These are phyloP conservation scores for Tachysurus fulvidraco DNA, from an alignment of 2,113 vertebrate genomes.

Conservation along the genomic window DNA sequence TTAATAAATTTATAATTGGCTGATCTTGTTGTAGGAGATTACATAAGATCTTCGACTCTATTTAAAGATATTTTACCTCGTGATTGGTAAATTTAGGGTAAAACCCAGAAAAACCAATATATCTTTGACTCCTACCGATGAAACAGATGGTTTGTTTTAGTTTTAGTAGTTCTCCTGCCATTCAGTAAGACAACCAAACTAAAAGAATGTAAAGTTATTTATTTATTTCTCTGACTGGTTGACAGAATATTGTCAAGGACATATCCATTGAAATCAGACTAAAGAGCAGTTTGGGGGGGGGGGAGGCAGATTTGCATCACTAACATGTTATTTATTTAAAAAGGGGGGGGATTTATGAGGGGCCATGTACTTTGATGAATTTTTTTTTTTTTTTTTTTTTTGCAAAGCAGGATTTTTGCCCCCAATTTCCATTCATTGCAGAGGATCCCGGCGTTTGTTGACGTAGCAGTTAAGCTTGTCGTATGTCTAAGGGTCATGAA, in stretches of 20 bases:
- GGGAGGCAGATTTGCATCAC: neutral
- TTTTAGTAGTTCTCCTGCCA: neutral
- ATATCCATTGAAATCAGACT: neutral
- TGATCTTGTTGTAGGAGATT: too few species aligned
- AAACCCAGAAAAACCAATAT: too few species aligned
- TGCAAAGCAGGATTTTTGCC: too few species aligned
- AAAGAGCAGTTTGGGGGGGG: constrained; percentile 38
- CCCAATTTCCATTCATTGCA: neutral
- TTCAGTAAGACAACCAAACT: neutral
- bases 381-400: too few species aligned
- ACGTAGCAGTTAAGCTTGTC: neutral
- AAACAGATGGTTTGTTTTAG: neutral
- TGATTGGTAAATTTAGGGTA: neutral
- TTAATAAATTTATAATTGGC: too few species aligned
- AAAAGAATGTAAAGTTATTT: neutral
- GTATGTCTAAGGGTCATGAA: neutral
- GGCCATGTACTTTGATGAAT: neutral
- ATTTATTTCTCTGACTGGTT: neutral
- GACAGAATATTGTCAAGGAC: neutral
- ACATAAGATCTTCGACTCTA: neutral
- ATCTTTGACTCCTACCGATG: neutral
- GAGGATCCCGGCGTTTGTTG: neutral
- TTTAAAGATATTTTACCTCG: neutral
- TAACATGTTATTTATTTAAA: constrained; percentile 9
- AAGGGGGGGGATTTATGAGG: constrained; percentile 9